Evolutionary conservation across 2,113 vertebrate genomes (phyloP), one percentile per base, ranked within the genome.

Genomic region (Xenopus tropicalis): DNA sequence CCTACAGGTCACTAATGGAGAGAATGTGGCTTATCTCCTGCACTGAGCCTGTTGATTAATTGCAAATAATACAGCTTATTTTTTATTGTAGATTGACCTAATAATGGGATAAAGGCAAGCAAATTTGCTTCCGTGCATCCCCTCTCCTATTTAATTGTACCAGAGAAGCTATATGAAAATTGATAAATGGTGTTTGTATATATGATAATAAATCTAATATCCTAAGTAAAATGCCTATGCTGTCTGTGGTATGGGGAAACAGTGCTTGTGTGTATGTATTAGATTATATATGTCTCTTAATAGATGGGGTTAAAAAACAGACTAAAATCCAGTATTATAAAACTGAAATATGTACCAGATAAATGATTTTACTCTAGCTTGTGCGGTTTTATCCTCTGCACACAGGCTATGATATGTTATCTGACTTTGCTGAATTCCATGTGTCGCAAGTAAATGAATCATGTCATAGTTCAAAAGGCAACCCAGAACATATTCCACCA

Each of bases 171-270:
- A 91, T 88, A 88, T 87, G 81, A 80, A 37, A 79, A 86, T 88
- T 85, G 88, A 88, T 84, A 86, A 84, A 88, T 83, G 75, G 87
- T 89, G 85, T 92, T 84, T 92, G 88, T 91, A 89, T 86, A 88
- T 88, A 87, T 79, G 72, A 76, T 85, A 92, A 91, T 92, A 93
- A 92, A 93, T 87, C 74, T 80, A 71, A 37, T 75, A 67, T 67
- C 43, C 46, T 14, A 68, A 48, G 29, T 37, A 37, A 37, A 37
- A 37, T 37, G 29, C 29, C 2, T 37, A 7, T 7, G 29, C 29
- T 37, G 29, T 37, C 29, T 37, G 29, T 37, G 29, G 29, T 5
- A 8, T 37, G 29, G 29, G 29, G 29, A 37, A 37, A 37, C 29
- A 1, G 29, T 37, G 29, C 10, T 5, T 37, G 25, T 29, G 25